Conservation (phyloP, 2,113 vertebrate genomes). For the Sciurus niger region DNA sequence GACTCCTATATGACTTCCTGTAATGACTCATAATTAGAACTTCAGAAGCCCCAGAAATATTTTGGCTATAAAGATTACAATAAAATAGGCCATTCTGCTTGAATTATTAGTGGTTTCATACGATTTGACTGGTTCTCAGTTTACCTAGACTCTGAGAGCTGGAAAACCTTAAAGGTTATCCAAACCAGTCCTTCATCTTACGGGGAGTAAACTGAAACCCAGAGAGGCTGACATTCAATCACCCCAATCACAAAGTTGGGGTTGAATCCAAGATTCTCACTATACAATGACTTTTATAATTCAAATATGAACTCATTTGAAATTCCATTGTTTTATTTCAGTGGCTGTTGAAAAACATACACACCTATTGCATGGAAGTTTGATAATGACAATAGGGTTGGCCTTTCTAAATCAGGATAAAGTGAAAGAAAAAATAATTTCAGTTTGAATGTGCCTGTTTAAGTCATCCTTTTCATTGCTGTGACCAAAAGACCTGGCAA, state of each 20-base stretch:
- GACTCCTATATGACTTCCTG: conserved; percentile 19
- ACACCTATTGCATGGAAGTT: background rate
- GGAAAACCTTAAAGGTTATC: conserved; percentile 49
- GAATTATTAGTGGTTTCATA: conserved; percentile 68
- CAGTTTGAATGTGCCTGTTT: background rate
- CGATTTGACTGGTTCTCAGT: conserved; percentile 54
- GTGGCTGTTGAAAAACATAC: conserved; percentile 4
- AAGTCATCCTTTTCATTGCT: too few relatives aligned
- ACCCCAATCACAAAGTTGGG: conserved; percentile 2
- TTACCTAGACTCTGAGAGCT: conserved; percentile 41
- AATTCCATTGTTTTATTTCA: conserved; percentile 38
- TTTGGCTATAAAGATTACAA: conserved; percentile 54
- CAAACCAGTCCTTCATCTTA: conserved; percentile 29
- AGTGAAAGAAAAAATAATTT: conserved; percentile 40
- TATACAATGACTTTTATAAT: background rate
- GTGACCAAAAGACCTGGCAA: too few relatives aligned
- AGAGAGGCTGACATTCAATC: conserved; percentile 43
- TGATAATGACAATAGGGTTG: background rate
- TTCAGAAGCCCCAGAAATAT: conserved; percentile 53
- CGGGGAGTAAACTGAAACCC: conserved; percentile 48
- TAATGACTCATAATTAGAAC: conserved; percentile 61
- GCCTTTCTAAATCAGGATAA: background rate
- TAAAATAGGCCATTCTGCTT: conserved; percentile 27
- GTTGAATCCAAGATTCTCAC: background rate
- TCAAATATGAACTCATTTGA: conserved; percentile 30